Percentiles rank a stretch among this genome's conserved stretches.
Conservation (phyloP, 2,797 vertebrate genomes). For the Rousettus madagascariensis region DNA sequence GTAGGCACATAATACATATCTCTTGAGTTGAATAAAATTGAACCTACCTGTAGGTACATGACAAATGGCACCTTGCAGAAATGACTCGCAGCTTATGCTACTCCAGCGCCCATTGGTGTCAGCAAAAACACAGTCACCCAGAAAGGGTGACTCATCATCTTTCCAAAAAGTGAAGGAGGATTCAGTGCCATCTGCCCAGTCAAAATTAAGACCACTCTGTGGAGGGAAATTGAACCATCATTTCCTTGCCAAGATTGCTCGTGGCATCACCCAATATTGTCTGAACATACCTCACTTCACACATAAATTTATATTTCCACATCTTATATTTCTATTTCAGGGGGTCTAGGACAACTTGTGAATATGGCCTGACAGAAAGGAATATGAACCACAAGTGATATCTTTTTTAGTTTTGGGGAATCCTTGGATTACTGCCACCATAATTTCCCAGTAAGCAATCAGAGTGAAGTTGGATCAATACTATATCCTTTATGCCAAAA, state of each 20-base stretch:
- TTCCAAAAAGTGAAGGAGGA: conserved; percentile 93
- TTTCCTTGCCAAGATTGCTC: background rate
- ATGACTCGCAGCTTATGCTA: conserved; percentile 87
- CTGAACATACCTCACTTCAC: background rate
- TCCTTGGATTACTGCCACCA: background rate
- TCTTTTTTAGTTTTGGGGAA: background rate
- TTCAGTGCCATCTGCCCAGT: conserved; percentile 93
- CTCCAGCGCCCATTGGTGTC: conserved; percentile 92
- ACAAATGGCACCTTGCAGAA: conserved; percentile 91
- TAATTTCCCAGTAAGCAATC: background rate
- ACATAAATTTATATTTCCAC: background rate
- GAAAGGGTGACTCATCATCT: conserved; percentile 83
- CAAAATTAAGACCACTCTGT: conserved; percentile 91
- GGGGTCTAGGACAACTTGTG: background rate
- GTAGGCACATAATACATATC: background rate
- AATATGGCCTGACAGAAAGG: background rate
- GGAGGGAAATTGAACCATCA: conserved; percentile 74
- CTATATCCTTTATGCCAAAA: conserved; percentile 17
- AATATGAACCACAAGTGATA: background rate
- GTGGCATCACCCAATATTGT: background rate
- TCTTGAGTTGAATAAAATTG: background rate
- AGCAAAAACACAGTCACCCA: conserved; percentile 92
- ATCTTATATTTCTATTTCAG: background rate
- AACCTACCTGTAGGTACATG: conserved; percentile 89
- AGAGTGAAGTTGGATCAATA: background rate